phyloP scores from a whole-genome alignment of 2,888 invertebrate species.

The Spilarctia lutea region DNA sequence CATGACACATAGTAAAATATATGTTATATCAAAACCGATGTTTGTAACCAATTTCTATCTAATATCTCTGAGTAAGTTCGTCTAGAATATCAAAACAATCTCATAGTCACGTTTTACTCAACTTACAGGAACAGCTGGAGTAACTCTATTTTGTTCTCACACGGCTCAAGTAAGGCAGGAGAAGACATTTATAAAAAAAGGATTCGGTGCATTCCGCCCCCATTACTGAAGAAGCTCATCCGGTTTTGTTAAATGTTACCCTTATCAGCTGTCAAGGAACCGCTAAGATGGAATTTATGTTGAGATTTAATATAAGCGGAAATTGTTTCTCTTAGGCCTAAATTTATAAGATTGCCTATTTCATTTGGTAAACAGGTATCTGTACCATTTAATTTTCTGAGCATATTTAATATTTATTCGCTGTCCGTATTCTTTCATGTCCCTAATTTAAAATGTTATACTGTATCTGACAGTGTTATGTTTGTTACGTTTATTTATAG shows the following conservation, averaged over 20 bases:
- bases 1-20: neutral
- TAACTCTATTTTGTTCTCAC: neutral
- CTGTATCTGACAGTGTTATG: neutral
- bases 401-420: neutral
- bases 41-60: neutral
- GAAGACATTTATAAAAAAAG: neutral
- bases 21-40: neutral
- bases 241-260: neutral
- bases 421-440: neutral
- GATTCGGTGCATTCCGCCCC: neutral
- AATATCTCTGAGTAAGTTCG: too few relatives aligned
- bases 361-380: neutral
- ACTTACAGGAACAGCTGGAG: neutral
- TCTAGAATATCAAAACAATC: neutral
- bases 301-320: neutral
- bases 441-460: neutral
- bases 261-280: slow-evolving; percentile 2
- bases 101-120: neutral
- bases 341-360: neutral
- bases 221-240: neutral
- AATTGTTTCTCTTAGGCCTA: neutral
- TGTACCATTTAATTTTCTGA: neutral
- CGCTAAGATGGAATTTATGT: neutral
- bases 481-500: neutral
- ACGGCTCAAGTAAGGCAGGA: neutral